Percentiles rank a stretch among this genome's conserved stretches.
phyloP scores from a whole-genome alignment of 2,797 vertebrate species.

The Knipowitschia caucasica region DNA sequence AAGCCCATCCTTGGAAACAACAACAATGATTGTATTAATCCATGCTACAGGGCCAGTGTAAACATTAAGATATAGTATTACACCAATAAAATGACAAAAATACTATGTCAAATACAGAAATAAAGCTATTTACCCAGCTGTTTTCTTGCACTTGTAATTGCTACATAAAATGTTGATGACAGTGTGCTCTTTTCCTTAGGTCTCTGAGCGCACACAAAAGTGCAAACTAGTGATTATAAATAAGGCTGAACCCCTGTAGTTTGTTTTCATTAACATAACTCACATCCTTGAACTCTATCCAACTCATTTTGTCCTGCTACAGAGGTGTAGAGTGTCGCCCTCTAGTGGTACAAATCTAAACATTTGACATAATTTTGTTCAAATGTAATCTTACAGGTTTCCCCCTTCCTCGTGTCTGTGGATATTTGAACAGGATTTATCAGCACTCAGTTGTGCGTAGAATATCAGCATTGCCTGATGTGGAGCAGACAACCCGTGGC shows the following conservation, averaged over 20 bases:
- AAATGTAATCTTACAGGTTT: not conserved
- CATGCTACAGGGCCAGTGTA: not conserved
- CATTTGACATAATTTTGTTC: not conserved
- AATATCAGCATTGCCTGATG: constrained; percentile 8
- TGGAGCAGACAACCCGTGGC: constrained; percentile 10
- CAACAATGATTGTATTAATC: constrained; percentile 4
- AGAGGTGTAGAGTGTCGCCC: not conserved
- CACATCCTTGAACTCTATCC: not conserved
- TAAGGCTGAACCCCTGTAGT: constrained; percentile 23
- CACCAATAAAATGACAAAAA: constrained; percentile 1
- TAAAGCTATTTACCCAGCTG: constrained; percentile 1
- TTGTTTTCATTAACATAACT: not conserved
- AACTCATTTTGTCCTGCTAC: not conserved
- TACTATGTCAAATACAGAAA: constrained; percentile 10
- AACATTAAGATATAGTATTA: constrained; percentile 9
- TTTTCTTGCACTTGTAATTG: constrained; percentile 12
- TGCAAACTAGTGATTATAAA: constrained; percentile 25
- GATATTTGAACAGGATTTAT: constrained; percentile 12
- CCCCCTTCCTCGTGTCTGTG: not conserved
- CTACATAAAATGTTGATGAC: constrained; percentile 2
- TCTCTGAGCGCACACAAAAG: constrained; percentile 2
- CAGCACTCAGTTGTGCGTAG: not conserved
- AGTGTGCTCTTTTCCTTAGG: not conserved
- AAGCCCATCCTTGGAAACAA: constrained; percentile 20
- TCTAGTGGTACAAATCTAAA: constrained; percentile 4